These are phyloP conservation scores for Incurvaria masculella DNA, from an alignment of 2,888 invertebrate genomes.

Conservation along the genomic window DNA sequence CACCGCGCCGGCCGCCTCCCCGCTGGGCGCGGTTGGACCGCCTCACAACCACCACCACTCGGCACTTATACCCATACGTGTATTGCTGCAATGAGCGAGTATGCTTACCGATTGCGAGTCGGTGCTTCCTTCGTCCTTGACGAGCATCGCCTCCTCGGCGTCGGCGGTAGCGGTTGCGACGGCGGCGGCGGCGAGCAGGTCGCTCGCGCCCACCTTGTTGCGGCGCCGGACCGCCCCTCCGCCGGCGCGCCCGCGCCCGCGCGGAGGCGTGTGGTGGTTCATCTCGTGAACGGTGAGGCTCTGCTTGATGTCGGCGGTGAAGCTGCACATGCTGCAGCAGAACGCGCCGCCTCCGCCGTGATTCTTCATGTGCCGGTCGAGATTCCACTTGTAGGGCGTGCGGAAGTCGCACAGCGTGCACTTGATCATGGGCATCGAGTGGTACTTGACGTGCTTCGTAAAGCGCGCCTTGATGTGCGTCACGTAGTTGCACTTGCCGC, in stretches of 20 bases:
- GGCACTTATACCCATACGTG: no score
- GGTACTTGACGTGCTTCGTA: constrained; percentile 91
- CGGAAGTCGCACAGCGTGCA: constrained; percentile 92
- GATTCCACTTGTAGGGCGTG: constrained; percentile 90
- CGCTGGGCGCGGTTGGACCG: constrained; percentile 7
- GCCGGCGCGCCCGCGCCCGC: constrained; percentile 58
- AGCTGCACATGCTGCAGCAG: constrained; percentile 84
- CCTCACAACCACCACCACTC: neutral
- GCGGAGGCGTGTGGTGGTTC: constrained; percentile 83
- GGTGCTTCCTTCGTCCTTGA: constrained; percentile 49
- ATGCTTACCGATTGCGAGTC: constrained; percentile 50
- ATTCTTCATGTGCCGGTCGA: constrained; percentile 91
- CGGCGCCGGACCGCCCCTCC: constrained; percentile 58
- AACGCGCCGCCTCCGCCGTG: constrained; percentile 85
- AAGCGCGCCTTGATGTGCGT: constrained; percentile 87
- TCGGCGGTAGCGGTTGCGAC: constrained; percentile 25
- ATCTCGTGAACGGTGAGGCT: constrained; percentile 89
- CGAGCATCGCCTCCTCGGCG: constrained; percentile 27
- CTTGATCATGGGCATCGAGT: constrained; percentile 93
- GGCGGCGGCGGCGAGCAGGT: constrained; percentile 43
- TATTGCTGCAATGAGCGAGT: constrained; percentile 10
- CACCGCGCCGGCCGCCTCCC: constrained; percentile 27
- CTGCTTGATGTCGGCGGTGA: constrained; percentile 89
- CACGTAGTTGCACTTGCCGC: constrained; percentile 86
- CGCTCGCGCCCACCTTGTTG: constrained; percentile 74